phyloP scores from a whole-genome alignment of 2,113 vertebrate genomes.

The Physeter macrocephalus region DNA sequence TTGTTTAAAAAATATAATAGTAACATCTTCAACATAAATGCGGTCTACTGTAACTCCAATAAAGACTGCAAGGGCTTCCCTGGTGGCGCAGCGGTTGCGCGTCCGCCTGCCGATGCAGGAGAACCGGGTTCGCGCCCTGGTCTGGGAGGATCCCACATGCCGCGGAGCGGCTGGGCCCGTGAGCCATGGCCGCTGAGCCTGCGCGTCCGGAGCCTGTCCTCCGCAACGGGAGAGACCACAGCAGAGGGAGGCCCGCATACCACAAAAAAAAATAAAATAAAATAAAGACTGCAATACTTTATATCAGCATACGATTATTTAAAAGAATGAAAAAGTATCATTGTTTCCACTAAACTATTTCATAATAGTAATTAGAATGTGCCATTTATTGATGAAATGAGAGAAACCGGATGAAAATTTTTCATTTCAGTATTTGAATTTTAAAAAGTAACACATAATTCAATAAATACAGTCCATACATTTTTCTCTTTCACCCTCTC shows the following conservation, averaged over 20 bases:
- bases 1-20: neutral
- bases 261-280: no score
- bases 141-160: no score
- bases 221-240: no score
- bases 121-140: no score
- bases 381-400: neutral
- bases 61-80: neutral
- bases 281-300: neutral
- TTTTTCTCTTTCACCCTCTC: neutral
- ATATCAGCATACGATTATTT: neutral
- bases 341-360: neutral
- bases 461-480: neutral
- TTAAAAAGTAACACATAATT: neutral
- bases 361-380: neutral
- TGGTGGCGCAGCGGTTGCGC: no score
- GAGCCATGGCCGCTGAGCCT: no score
- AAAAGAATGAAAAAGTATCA: neutral
- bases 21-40: neutral
- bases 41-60: neutral
- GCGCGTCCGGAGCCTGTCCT: no score
- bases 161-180: no score
- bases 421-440: neutral
- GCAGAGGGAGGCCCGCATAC: no score
- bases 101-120: no score
- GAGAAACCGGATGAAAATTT: neutral